Base-by-base conservation (phyloP, 2,797 vertebrate genomes). In the Diglossa cyanea region DNA sequence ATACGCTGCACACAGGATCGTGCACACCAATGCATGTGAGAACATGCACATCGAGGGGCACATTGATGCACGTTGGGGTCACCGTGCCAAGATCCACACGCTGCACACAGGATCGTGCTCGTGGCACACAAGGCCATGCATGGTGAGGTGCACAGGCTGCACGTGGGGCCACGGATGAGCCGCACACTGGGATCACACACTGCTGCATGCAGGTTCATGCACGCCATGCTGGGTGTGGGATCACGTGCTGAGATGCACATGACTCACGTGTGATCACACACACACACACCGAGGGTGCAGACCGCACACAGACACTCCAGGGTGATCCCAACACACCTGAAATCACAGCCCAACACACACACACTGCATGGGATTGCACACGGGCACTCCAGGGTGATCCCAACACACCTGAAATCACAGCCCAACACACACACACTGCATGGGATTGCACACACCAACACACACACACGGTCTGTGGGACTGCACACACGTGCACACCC, bases 1-100 rank as follows among this genome's bases (percentile, higher is more conserved):
- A 50, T 17, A 35, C 9, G 47, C 8, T 48, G 47, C 47, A 50
- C 48, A 16, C 47, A 15, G 47, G 39, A 23, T 23, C 4, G 1
- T 3, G 16, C 21, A 4, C 0, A 1, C 33, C 37, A 37, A 37
- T 55, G 54, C 55, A 13, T 0, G 3, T 2, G 50, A 18, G 4
- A 24, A 1, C 6, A 0, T 0, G 0, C n/a, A 3, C 47, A 1
- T 9, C 1, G 1, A 21, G 19, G 17, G 2, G n/a, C 24, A 10
- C 8, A 0, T 4, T 7, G 2, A 3, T 1, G 3, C 26, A 2
- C 0, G 1, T 5, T 4, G 30, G 61, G 30, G 17, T 35, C 20
- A 7, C 7, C 0, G 1, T 6, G 8, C 15, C 11, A 0, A 16
- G 13, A n/a, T 0, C 8, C 44, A 2, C 51, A 17, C 2, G 0